phyloP scores from a whole-genome alignment of 2,888 invertebrate species.

The Aphrophora alni region DNA sequence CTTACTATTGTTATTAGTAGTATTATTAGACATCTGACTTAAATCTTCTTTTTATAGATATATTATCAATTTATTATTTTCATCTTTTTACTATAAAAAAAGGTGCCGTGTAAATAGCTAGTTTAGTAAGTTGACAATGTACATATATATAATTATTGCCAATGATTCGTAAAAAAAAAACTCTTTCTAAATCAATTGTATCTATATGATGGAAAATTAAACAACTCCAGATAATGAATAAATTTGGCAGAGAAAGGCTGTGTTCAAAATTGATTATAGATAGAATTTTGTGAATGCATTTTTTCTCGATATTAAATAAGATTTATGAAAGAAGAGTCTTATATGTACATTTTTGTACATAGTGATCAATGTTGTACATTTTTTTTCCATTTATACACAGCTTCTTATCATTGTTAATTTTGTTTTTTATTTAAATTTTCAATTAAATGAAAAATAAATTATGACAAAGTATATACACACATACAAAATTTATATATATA shows the following conservation, averaged over 20 bases:
- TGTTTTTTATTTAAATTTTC: not conserved
- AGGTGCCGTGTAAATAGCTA: conserved; percentile 29
- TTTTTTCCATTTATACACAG: not conserved
- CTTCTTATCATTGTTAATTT: not conserved
- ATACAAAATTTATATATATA: not conserved
- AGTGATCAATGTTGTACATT: not conserved
- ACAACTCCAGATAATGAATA: not conserved
- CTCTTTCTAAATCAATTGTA: not conserved
- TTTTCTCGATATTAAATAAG: not conserved
- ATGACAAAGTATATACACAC: not conserved
- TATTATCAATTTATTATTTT: conserved; percentile 36
- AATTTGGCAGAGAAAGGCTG: conserved; percentile 9
- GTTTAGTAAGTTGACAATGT: conserved; percentile 20
- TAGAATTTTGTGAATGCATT: conserved; percentile 2
- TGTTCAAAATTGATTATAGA: conserved; percentile 9
- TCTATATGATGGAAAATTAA: conserved; percentile 2
- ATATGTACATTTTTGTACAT: conserved; percentile 3
- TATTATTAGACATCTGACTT: conserved; percentile 19
- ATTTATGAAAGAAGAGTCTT: not conserved
- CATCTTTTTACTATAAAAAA: conserved; percentile 30
- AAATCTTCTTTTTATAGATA: conserved; percentile 32
- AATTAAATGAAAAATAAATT: not conserved
- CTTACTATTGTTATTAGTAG: conserved; percentile 19
- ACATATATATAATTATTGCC: not conserved
- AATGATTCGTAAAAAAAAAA: not conserved